Evolutionary conservation across 1,140 invertebrate species (phyloP).

Genomic region (Zaprionus inermis): DNA sequence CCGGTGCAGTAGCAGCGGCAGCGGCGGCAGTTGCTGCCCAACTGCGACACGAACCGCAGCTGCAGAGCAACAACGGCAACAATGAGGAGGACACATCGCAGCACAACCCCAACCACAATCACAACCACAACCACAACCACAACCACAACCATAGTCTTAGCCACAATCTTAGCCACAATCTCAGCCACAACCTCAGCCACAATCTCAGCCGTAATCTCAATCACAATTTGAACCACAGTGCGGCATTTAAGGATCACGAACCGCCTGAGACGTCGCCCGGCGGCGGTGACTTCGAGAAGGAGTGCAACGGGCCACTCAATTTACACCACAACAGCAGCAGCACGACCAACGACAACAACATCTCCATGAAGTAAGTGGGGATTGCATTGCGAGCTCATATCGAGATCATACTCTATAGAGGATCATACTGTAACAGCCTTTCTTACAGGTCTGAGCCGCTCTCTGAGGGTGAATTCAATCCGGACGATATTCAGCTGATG

Average conservation of each 20-base stretch:
- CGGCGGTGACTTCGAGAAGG: slow-evolving; percentile 68
- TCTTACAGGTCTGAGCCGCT: slow-evolving; percentile 74
- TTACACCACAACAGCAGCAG: slow-evolving; percentile 64
- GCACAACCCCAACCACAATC: slow-evolving; percentile 7
- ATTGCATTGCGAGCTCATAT: background rate
- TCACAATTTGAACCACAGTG: slow-evolving; percentile 27
- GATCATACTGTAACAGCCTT: slow-evolving; percentile 1
- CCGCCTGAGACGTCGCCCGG: slow-evolving; percentile 39
- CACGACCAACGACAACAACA: slow-evolving; percentile 70
- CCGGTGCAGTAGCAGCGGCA: slow-evolving; percentile 56
- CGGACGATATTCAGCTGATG: slow-evolving; percentile 81
- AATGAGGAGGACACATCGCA: slow-evolving; percentile 10
- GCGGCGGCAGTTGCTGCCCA: slow-evolving; percentile 65
- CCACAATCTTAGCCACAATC: slow-evolving; percentile 34
- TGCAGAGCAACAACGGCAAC: slow-evolving; percentile 21
- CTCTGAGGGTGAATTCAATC: slow-evolving; percentile 81
- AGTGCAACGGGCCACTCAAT: slow-evolving; percentile 75
- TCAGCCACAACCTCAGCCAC: slow-evolving; percentile 21
- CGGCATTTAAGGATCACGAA: slow-evolving; percentile 60
- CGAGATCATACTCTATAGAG: background rate
- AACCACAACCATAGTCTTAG: slow-evolving; percentile 17
- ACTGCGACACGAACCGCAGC: slow-evolving; percentile 55
- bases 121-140: no score
- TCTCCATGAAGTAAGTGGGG: slow-evolving; percentile 80
- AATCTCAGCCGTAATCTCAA: slow-evolving; percentile 21